These are phyloP conservation scores for Rostrhamus sociabilis DNA, from an alignment of 2,797 vertebrate genomes.

Conservation along the genomic window DNA sequence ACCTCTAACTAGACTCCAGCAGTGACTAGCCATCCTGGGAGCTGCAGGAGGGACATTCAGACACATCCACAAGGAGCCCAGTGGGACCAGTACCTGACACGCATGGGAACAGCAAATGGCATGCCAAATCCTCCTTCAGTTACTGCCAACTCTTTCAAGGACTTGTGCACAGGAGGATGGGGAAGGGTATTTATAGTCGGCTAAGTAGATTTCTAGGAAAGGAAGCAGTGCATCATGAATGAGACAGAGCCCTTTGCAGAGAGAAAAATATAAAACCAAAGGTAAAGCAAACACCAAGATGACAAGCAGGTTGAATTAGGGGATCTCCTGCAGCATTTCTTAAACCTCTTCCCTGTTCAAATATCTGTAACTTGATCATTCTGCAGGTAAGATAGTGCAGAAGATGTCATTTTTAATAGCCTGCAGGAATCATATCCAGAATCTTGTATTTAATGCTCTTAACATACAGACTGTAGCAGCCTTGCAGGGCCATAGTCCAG, in stretches of 20 bases:
- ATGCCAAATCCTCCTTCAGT: neutral
- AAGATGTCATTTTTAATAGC: neutral
- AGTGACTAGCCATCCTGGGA: too few relatives aligned
- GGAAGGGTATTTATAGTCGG: neutral
- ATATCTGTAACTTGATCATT: neutral
- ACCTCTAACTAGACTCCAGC: neutral
- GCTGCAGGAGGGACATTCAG: neutral
- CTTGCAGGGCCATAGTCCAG: neutral
- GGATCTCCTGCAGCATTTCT: neutral
- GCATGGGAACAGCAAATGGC: rapidly evolving
- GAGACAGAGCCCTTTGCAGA: neutral
- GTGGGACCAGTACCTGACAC: neutral
- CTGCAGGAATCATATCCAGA: neutral
- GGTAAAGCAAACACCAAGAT: neutral
- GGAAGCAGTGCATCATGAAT: neutral
- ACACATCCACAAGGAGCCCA: neutral
- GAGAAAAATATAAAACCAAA: neutral
- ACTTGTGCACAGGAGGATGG: neutral
- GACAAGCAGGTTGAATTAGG: neutral
- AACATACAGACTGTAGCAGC: neutral
- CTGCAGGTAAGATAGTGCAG: neutral
- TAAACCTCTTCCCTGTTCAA: neutral
- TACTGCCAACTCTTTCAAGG: neutral
- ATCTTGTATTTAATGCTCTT: neutral
- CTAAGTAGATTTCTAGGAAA: neutral